Evolutionary conservation across 2,888 invertebrate genomes (phyloP).

Genomic region (Erynnis tages): DNA sequence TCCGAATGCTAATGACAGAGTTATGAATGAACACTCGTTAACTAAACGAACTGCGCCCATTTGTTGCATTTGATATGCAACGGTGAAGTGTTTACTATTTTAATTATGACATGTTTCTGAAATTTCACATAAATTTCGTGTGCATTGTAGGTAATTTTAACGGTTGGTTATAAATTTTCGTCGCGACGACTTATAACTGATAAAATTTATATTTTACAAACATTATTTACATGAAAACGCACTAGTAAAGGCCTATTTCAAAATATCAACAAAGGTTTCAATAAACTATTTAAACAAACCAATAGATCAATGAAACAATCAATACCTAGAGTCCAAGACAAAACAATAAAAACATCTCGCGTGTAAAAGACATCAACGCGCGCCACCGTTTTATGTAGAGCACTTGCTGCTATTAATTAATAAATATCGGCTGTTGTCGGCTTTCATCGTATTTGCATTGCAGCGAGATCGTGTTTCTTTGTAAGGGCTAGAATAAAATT

Average conservation of each 20-base stretch:
- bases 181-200: too few species aligned
- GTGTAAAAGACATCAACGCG: slow-evolving; percentile 26
- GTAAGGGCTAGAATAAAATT: slow-evolving; percentile 17
- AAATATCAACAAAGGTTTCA: too few species aligned
- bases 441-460: slow-evolving; percentile 6
- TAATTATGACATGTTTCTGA: not conserved
- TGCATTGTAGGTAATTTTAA: too few species aligned
- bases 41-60: slow-evolving; percentile 28
- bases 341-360: not conserved
- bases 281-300: too few species aligned
- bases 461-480: slow-evolving; percentile 12
- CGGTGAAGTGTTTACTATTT: slow-evolving; percentile 6
- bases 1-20: slow-evolving; percentile 33
- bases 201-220: too few species aligned
- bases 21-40: slow-evolving; percentile 45
- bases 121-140: too few species aligned
- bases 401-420: not conserved
- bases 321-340: too few species aligned
- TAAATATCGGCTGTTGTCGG: not conserved
- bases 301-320: too few species aligned
- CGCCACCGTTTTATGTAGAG: slow-evolving; percentile 6
- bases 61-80: slow-evolving; percentile 20
- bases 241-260: too few species aligned
- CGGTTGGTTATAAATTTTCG: too few species aligned
- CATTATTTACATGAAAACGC: too few species aligned